Evolutionary conservation across 2,797 vertebrate species (phyloP).

Genomic region (Lindbergichthys nudifrons): DNA sequence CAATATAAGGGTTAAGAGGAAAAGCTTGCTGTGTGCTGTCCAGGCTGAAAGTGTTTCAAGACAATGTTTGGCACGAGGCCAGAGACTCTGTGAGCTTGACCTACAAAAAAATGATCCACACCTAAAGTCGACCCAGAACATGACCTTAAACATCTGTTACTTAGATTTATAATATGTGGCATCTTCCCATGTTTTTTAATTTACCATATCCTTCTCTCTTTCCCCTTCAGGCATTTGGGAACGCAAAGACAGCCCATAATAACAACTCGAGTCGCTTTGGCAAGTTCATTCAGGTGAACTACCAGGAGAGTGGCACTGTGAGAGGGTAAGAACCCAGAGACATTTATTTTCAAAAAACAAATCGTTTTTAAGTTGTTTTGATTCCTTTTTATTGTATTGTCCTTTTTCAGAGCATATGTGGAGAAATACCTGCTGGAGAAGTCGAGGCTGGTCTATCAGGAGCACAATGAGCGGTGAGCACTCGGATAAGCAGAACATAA

Average conservation of each 20-base stretch:
- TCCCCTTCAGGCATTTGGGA: conserved; percentile 75
- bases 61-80: conserved; percentile 36
- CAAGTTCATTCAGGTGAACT: conserved; percentile 99
- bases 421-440: conserved; percentile 99
- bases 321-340: conserved; percentile 89
- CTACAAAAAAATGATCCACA: conserved; percentile 39
- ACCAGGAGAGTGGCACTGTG: conserved; percentile 97
- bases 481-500: not conserved
- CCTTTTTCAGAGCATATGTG: conserved; percentile 91
- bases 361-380: not conserved
- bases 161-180: conserved; percentile 6
- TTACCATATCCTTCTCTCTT: conserved; percentile 6
- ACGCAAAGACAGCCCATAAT: conserved; percentile 98
- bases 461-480: conserved; percentile 95
- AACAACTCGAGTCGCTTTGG: conserved; percentile 99
- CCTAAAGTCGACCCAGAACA: conserved; percentile 12
- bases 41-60: conserved; percentile 43
- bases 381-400: not conserved
- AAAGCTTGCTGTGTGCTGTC: conserved; percentile 32
- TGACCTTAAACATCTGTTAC: conserved; percentile 20
- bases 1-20: conserved; percentile 19
- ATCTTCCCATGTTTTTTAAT: not conserved
- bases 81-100: conserved; percentile 27
- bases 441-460: conserved; percentile 97
- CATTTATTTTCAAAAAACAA: fast-evolving